These are phyloP conservation scores for Pherbina coryleti DNA, from an alignment of 2,888 invertebrate genomes.

Conservation along the genomic window DNA sequence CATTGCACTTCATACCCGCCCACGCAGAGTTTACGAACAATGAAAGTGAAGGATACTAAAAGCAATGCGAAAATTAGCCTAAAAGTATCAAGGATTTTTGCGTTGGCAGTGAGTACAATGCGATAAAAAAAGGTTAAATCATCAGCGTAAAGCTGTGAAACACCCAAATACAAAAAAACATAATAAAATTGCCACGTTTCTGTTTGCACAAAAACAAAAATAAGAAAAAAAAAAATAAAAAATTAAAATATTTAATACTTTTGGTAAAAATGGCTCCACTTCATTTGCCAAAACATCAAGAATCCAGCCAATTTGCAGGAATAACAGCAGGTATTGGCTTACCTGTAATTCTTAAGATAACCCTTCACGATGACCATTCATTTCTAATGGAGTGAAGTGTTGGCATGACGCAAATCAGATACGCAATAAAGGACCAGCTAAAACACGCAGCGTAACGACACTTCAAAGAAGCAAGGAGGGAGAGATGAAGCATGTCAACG, in stretches of 20 bases:
- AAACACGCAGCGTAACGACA: not conserved
- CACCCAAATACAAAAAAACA: not conserved
- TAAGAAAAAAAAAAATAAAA: too few species aligned
- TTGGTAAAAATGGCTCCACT: too few species aligned
- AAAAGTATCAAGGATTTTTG: not conserved
- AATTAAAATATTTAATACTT: too few species aligned
- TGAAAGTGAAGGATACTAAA: not conserved
- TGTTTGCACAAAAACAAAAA: not conserved
- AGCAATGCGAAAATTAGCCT: conserved; percentile 15
- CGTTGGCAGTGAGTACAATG: not conserved
- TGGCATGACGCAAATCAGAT: not conserved
- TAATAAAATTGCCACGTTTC: not conserved
- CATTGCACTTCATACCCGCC: conserved; percentile 12
- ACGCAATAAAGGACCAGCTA: not conserved
- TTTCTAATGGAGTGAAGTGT: not conserved
- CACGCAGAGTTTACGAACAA: not conserved
- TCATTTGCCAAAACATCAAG: too few species aligned
- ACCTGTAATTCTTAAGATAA: too few species aligned
- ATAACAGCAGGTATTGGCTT: too few species aligned
- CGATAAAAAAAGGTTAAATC: not conserved
- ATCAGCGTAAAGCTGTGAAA: not conserved
- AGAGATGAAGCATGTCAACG: not conserved
- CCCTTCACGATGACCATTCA: too few species aligned
- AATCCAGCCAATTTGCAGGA: too few species aligned
- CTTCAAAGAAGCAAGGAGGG: not conserved